Evolutionary conservation across 2,113 vertebrate species (phyloP).

Genomic region (Ceratotherium simum): DNA sequence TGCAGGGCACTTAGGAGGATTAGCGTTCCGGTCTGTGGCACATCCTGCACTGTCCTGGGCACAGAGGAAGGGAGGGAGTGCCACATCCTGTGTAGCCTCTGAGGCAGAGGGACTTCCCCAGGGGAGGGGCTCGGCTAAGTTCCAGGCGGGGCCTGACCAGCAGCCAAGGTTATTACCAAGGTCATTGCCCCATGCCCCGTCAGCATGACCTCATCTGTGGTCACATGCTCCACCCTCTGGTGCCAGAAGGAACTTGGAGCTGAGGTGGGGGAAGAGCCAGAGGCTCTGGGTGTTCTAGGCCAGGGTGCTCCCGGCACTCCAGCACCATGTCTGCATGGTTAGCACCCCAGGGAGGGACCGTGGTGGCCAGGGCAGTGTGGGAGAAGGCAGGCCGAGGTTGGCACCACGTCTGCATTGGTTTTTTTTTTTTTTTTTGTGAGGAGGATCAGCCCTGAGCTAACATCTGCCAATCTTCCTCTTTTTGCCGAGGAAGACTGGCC

Average conservation of each 20-base stretch:
- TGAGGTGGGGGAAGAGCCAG: background rate
- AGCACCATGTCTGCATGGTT: background rate
- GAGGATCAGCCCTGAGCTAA: too few species aligned
- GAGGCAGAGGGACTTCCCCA: background rate
- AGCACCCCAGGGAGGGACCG: too few species aligned
- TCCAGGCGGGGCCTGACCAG: background rate
- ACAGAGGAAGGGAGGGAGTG: background rate
- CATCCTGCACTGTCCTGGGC: background rate
- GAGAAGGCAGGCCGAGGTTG: too few species aligned
- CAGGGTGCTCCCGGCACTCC: background rate
- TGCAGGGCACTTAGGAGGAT: background rate
- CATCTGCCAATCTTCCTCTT: too few species aligned
- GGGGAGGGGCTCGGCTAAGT: background rate
- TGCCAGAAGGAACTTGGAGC: constrained; percentile 28
- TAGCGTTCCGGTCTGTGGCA: background rate
- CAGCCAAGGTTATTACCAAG: background rate
- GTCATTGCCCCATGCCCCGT: background rate
- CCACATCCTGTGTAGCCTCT: background rate
- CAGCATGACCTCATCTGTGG: background rate
- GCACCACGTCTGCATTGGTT: too few species aligned
- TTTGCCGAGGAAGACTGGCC: too few species aligned
- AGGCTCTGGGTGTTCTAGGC: background rate
- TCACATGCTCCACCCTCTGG: background rate
- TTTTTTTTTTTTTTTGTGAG: too few species aligned
- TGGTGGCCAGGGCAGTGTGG: too few species aligned